Conservation (phyloP, 2,797 vertebrate genomes). For the Falco columbarius region DNA sequence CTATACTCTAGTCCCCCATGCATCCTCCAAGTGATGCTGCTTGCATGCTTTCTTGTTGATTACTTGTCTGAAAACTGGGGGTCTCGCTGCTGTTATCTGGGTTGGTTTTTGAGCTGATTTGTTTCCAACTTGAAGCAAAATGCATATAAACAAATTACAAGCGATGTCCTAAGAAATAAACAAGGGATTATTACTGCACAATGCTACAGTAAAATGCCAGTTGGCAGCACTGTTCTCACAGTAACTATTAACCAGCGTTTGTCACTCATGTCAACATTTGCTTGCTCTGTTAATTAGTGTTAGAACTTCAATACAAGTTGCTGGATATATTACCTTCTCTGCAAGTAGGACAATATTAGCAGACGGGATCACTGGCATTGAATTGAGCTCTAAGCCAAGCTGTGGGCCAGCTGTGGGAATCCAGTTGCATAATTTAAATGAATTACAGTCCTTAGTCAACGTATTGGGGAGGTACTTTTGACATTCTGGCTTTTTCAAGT, state of each 20-base stretch:
- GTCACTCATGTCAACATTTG: constrained; percentile 61
- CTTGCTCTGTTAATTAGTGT: constrained; percentile 70
- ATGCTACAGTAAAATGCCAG: constrained; percentile 8
- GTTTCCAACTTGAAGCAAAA: constrained; percentile 47
- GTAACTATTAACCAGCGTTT: constrained; percentile 12
- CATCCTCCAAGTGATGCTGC: constrained; percentile 54
- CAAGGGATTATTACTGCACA: constrained; percentile 19
- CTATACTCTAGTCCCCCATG: constrained; percentile 32
- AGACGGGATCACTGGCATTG: constrained; percentile 62
- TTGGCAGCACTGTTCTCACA: constrained; percentile 20
- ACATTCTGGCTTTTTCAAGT: constrained; percentile 39
- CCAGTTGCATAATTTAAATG: constrained; percentile 78
- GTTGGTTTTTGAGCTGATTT: background rate
- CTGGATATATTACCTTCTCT: constrained; percentile 52
- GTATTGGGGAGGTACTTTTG: constrained; percentile 54
- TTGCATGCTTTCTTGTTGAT: constrained; percentile 67
- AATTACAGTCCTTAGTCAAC: constrained; percentile 60
- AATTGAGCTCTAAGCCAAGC: constrained; percentile 39
- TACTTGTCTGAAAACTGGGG: constrained; percentile 60
- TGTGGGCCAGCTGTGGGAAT: constrained; percentile 74
- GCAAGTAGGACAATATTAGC: constrained; percentile 53
- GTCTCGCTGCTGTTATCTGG: constrained; percentile 17
- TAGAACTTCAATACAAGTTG: constrained; percentile 79
- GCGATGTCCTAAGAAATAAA: constrained; percentile 11
- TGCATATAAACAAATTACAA: constrained; percentile 39